Evolutionary conservation across 2,888 invertebrate species (phyloP), one percentile per base, ranked within the genome.

Genomic region (Drosophila rellima): DNA sequence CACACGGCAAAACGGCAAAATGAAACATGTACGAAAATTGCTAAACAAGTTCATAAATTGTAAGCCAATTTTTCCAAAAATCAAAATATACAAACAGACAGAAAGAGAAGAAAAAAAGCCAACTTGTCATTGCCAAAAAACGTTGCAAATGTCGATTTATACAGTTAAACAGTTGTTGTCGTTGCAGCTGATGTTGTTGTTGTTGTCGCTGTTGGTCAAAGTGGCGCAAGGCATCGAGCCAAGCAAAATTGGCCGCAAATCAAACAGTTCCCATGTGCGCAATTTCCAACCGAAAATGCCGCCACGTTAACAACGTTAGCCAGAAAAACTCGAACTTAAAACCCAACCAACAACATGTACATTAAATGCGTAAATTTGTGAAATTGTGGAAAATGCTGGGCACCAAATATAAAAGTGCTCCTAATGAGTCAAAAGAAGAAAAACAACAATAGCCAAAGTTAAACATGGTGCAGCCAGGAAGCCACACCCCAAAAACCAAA

Each of bases 211-310:
- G 39, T 23, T 69, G 69, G 59, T 45, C 65, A 78, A 77, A 65
- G 68, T 78, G 75, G 78, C 72, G 78, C 78, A 64, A 81, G 77
- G 81, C 86, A 82, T 68, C 59, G 70, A 72, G 82, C 75, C 82
- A 75, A 79, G 73, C 78, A 71, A 80, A 78, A 86, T 82, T 79
- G 78, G 74, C 84, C 82, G 73, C 80, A 84, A 86, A 88, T 88
- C 88, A 88, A 87, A 85, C 88, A 85, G 88, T 88, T 88, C 88
- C 88, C 88, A 88, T 88, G 88, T 82, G 87, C 88, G 68, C 80
- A 82, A 82, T 88, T 87, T 82, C 57, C 66, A 65, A 51, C 33
- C 63, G n/a, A 74, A 82, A 82, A 77, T 82, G 74, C 78, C 84
- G 76, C 80, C 83, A 78, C 78, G 77, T 80, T 75, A 65, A 59